Evolutionary conservation across 2,113 vertebrate genomes (phyloP), one percentile per base, ranked within the genome.

Genomic region (Pygoscelis adeliae): DNA sequence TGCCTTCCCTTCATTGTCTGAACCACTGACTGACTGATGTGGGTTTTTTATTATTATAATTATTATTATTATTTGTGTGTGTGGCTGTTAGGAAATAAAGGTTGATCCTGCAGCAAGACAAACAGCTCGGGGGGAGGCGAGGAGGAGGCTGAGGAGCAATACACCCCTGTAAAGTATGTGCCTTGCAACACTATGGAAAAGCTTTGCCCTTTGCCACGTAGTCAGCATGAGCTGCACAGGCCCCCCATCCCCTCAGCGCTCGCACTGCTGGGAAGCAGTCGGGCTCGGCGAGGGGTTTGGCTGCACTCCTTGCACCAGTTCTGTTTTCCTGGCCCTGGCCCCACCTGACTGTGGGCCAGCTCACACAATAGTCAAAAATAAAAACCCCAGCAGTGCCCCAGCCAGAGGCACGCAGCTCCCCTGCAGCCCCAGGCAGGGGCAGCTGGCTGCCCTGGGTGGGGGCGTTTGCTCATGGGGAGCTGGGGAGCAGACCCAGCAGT

Each of bases 201-300:
- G 81, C 85, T 83, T 73, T 96, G 92, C 90, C 95, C 97, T 96
- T 76, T 94, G 97, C 95, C 97, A 96, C 80, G 91, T 97, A 79
- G 90, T 58, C 87, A 29, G 88, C 2, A 11, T 12, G 14, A 42
- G 63, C 89, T 13, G 77, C 26, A 14, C 89, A 21, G 91, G 86
- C 76, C 83, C 86, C 66, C 82, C 26, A 0, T 77, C 81, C 87
- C 88, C 26, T 9, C 32, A 1, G 66, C 5, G 14, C 84, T 78
- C 5, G 1, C 3, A 0, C 90, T 86, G 91, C 93, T 89, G 96
- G 92, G 96, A 93, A 90, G 85, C 82, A 40, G 87, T 66, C 14
- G 71, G 82, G 63, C 90, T 82, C 20, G 4, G 89, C 69, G 1
- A 70, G 38, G 80, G 71, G 2, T 66, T 96, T 94, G 95, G 96